Conservation (phyloP, 2,113 vertebrate genomes). For the Brachyhypopomus gauderio region DNA sequence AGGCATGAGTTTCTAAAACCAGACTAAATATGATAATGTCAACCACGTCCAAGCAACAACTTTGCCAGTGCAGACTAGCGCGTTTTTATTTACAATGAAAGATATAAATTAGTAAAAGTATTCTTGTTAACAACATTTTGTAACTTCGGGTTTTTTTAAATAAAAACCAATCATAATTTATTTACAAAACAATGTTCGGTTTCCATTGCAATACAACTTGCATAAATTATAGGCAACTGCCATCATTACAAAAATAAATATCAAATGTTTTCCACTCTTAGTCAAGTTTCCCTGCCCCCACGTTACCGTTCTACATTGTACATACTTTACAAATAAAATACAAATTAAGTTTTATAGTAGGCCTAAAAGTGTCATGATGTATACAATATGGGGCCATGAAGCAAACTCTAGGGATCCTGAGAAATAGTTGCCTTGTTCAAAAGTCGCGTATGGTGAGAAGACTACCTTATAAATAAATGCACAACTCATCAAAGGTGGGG, state of each 20-base stretch:
- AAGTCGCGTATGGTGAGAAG: conserved; percentile 73
- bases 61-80: conserved; percentile 80
- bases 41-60: conserved; percentile 67
- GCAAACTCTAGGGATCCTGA: conserved; percentile 93
- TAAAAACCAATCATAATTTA: conserved; percentile 97
- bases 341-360: conserved; percentile 84
- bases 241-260: conserved; percentile 99
- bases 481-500: conserved; percentile 74
- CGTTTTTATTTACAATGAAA: conserved; percentile 95
- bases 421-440: conserved; percentile 77
- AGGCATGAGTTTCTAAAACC: neutral
- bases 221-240: conserved; percentile 97
- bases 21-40: neutral
- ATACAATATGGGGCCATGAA: conserved; percentile 88
- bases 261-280: conserved; percentile 98
- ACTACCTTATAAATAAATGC: conserved; percentile 82
- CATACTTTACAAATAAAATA: conserved; percentile 70
- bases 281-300: conserved; percentile 85
- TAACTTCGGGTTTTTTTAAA: conserved; percentile 85
- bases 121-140: conserved; percentile 92
- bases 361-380: conserved; percentile 80
- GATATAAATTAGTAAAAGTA: conserved; percentile 99
- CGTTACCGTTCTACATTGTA: conserved; percentile 80
- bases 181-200: conserved; percentile 93
- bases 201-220: conserved; percentile 99